Evolutionary conservation across 2,113 vertebrate genomes (phyloP).

Genomic region (Tursiops truncatus): DNA sequence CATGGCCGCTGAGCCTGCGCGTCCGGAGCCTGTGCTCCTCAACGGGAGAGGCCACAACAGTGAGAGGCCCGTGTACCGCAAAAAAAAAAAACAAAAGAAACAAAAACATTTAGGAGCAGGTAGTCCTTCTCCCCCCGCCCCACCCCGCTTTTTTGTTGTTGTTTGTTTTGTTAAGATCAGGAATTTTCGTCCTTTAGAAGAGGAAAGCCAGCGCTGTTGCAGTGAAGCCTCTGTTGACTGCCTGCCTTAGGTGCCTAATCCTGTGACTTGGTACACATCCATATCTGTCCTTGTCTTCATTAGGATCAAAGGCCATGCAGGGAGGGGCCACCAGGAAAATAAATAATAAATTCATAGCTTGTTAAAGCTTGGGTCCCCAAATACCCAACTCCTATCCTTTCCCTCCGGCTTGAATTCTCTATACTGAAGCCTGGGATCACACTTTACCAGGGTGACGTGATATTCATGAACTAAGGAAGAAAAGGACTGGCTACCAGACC

Average conservation of each 20-base stretch:
- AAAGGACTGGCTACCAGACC: not conserved
- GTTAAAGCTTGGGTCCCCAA: not conserved
- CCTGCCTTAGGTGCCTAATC: not conserved
- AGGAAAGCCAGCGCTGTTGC: not conserved
- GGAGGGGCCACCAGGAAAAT: not conserved
- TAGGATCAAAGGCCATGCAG: not conserved
- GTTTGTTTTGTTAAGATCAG: not conserved
- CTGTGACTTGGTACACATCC: not conserved
- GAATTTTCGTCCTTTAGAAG: not conserved
- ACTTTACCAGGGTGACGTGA: not conserved
- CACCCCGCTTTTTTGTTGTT: no score
- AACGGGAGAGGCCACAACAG: no score
- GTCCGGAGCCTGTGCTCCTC: no score
- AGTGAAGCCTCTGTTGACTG: not conserved
- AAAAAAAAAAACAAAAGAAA: no score
- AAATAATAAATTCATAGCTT: not conserved
- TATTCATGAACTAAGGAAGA: not conserved
- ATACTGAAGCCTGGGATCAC: not conserved
- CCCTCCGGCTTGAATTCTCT: not conserved
- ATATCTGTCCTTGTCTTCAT: not conserved
- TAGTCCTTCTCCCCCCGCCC: not conserved
- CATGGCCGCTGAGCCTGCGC: no score
- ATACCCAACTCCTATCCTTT: not conserved
- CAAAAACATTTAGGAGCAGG: not conserved
- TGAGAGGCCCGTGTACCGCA: no score